Evolutionary conservation across 2,113 vertebrate species (phyloP).

Genomic region (Sphaerodactylus townsendi): DNA sequence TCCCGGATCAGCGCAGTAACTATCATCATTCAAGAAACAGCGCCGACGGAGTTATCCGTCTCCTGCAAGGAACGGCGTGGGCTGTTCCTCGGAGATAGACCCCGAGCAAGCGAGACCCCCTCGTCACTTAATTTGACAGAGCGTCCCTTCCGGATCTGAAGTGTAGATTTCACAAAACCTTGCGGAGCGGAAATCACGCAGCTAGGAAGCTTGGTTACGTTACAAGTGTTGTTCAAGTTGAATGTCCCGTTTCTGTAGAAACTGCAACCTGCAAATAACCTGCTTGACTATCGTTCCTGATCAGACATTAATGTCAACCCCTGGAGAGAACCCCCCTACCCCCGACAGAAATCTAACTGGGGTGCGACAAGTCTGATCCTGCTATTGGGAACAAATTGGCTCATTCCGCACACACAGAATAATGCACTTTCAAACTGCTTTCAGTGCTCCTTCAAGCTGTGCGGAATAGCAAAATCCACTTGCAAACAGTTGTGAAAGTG

Average conservation of each 20-base stretch:
- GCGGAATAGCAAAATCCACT: no score
- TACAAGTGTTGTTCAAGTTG: not conserved
- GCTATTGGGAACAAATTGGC: no score
- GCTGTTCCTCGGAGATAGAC: not conserved
- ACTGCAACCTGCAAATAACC: no score
- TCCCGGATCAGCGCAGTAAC: not conserved
- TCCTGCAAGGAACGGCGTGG: not conserved
- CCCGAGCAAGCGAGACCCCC: not conserved
- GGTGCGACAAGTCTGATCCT: no score
- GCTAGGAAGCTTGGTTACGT: not conserved
- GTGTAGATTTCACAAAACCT: not conserved
- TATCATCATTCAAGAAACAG: not conserved
- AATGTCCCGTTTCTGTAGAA: not conserved
- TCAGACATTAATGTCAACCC: no score
- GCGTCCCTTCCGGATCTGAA: slow-evolving; percentile 7
- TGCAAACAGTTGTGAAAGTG: no score
- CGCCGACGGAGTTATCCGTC: not conserved
- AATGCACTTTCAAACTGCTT: no score
- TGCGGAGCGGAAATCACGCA: not conserved
- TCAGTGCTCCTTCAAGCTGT: no score
- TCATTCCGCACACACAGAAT: no score
- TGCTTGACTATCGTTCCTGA: no score
- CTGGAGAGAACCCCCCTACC: no score
- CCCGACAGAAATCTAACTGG: no score
- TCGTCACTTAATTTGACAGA: accelerated